Base-by-base conservation (phyloP, 2,888 invertebrate genomes). In the Dinocampus coccinellae region DNA sequence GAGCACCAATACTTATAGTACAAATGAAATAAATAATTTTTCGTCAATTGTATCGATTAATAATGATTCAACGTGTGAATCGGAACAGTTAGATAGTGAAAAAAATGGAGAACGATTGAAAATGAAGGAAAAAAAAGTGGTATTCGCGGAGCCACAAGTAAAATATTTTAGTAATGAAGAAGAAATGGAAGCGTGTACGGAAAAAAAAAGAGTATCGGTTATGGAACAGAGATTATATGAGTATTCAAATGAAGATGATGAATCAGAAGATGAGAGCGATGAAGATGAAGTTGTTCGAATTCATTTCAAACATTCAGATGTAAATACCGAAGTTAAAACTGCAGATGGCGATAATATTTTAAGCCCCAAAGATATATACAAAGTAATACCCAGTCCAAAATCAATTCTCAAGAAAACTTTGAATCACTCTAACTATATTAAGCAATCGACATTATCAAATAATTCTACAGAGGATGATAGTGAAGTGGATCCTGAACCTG, bases 391-490 rank as follows among this genome's bases (percentile, higher is more conserved):
- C 0, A 79, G 77, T 47, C 83, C 84, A 4, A 86, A 84, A 62
- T 85, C 86, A 13, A 87, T 87, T 65, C 78, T 87, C 13, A 87
- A 86, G 72, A 80, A 79, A 72, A 80, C 83, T 10, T 70, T 78
- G 0, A 79, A 81, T 57, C 57, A 75, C 42, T 26, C 65, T 29
- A 22, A 26, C 16, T 47, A 67, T 16, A 53, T 22, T n/a, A 67
- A 47, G 16, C 36, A 67, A 63, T 47, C 57, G 39, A n/a, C 70
- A 42, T 67, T 73, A 16, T n/a, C 72, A 6, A 69, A 61, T 16
- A 76, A 79, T 29, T 65, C 69, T 11, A 77, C 72, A 20, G 79
- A 81, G 16, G 77, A 78, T 13, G 76, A 77, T 24, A 74, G 34
- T 57, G 73, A 76, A 2, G 77, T 77, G 20, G 72, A 75, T 3